Percentiles rank a stretch among this genome's conserved stretches.
These are phyloP conservation scores for Parnassius mnemosyne DNA, from an alignment of 2,888 invertebrate genomes.

Conservation along the genomic window DNA sequence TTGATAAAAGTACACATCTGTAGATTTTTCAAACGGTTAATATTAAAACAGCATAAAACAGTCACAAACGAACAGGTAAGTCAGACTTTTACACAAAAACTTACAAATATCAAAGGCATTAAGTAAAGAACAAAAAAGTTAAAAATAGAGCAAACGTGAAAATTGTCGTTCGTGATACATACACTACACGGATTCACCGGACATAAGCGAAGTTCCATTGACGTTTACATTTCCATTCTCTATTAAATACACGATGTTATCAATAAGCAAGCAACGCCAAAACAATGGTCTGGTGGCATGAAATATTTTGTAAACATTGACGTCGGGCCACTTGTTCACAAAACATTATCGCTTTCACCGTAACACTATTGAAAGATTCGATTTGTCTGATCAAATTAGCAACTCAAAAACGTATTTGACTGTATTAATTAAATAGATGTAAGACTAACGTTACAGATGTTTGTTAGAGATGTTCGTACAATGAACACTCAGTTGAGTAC, in stretches of 20 bases:
- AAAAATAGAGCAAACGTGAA: constrained; percentile 16
- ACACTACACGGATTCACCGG: constrained; percentile 27
- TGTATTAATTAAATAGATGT: constrained; percentile 9
- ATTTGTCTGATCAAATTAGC: constrained; percentile 19
- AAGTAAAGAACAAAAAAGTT: constrained; percentile 6
- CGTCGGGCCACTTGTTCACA: constrained; percentile 16
- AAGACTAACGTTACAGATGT: neutral
- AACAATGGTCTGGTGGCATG: constrained; percentile 21
- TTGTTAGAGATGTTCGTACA: neutral
- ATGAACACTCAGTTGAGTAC: neutral
- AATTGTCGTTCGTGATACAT: constrained; percentile 18
- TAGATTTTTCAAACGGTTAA: neutral
- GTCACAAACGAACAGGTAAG: constrained; percentile 3
- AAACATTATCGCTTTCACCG: constrained; percentile 16
- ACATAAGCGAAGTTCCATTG: constrained; percentile 25
- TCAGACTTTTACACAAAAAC: no score
- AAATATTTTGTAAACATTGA: constrained; percentile 24
- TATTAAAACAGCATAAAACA: neutral
- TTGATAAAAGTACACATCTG: no score
- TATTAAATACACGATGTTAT: constrained; percentile 21
- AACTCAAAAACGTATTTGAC: constrained; percentile 6
- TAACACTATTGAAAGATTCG: constrained; percentile 10
- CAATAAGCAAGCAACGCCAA: constrained; percentile 20
- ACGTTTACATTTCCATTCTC: constrained; percentile 24
- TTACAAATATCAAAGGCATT: neutral